Evolutionary conservation across 2,888 invertebrate genomes (phyloP).

Genomic region (Papilio elwesi): DNA sequence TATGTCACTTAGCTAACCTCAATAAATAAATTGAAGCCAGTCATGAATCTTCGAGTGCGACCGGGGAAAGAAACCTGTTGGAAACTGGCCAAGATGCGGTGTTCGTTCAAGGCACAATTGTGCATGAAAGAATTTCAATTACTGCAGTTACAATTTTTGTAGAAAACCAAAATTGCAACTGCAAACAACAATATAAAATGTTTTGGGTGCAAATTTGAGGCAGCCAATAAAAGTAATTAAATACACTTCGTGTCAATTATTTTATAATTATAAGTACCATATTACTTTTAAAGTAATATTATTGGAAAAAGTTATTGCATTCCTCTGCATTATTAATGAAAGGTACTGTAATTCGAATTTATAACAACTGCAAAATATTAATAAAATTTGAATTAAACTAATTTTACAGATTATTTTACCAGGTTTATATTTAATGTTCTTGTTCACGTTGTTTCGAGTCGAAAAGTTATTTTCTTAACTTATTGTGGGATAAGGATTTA

Average conservation of each 20-base stretch:
- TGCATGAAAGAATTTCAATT: slow-evolving; percentile 66
- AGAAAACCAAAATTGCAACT: neutral
- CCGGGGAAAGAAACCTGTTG: slow-evolving; percentile 69
- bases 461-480: neutral
- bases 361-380: too few relatives aligned
- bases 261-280: neutral
- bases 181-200: neutral
- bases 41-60: slow-evolving; percentile 56
- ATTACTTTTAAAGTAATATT: too few relatives aligned
- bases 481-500: neutral
- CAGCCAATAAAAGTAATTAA: neutral
- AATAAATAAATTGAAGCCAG: slow-evolving; percentile 68
- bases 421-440: too few relatives aligned
- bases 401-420: too few relatives aligned
- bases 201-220: neutral
- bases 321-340: too few relatives aligned
- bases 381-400: too few relatives aligned
- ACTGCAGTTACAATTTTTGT: slow-evolving; percentile 44
- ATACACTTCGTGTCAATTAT: neutral
- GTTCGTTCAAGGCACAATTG: slow-evolving; percentile 58
- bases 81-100: slow-evolving; percentile 61
- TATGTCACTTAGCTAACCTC: slow-evolving; percentile 64
- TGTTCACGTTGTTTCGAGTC: too few relatives aligned
- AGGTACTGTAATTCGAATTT: too few relatives aligned
- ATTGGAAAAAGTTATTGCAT: too few relatives aligned